Percentiles rank a stretch among this genome's conserved stretches.
Conservation (phyloP, 2,888 invertebrate genomes). For the Tipula vernalis region DNA sequence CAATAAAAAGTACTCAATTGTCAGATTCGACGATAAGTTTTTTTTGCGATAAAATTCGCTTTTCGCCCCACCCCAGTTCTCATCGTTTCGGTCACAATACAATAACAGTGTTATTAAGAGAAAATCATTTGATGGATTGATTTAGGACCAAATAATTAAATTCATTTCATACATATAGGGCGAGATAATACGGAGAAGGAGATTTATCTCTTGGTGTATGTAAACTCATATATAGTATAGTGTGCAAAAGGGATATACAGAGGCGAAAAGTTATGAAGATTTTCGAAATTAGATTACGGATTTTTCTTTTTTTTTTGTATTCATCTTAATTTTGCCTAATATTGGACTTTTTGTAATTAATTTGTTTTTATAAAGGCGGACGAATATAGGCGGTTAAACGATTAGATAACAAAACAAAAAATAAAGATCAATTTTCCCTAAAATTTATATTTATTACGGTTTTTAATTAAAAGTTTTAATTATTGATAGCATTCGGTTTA, state of each 20-base stretch:
- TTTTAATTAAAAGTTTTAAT: background rate
- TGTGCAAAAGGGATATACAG: background rate
- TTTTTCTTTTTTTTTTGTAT: background rate
- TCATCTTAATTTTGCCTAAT: background rate
- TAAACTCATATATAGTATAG: background rate
- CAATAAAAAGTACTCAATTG: background rate
- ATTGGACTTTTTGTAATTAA: background rate
- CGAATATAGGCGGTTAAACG: background rate
- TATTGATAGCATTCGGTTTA: background rate
- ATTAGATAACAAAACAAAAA: background rate
- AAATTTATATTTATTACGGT: background rate
- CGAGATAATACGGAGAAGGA: background rate
- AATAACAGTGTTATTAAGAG: conserved; percentile 7
- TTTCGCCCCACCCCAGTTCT: background rate
- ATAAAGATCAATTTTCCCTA: background rate
- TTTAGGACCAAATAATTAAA: conserved; percentile 6
- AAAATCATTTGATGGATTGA: conserved; percentile 10
- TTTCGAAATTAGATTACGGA: background rate
- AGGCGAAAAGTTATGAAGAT: background rate
- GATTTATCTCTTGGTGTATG: background rate
- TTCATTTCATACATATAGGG: background rate
- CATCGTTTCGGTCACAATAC: background rate
- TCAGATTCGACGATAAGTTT: background rate
- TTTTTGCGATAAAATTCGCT: background rate
- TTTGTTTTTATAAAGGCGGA: background rate